phyloP scores from a whole-genome alignment of 2,888 invertebrate species.

The Hemaris fuciformis region DNA sequence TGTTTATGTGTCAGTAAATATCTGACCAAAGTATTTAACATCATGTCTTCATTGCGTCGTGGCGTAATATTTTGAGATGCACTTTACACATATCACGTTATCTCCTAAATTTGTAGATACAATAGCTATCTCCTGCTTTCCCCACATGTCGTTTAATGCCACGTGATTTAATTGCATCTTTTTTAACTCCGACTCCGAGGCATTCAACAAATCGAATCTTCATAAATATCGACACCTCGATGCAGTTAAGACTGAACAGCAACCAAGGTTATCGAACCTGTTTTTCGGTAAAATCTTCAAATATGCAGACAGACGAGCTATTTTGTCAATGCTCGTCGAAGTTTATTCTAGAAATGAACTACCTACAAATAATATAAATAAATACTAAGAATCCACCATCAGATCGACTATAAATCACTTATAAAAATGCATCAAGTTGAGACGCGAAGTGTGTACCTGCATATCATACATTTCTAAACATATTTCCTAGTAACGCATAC shows the following conservation, averaged over 20 bases:
- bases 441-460: neutral
- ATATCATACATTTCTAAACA: neutral
- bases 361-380: neutral
- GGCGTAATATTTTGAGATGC: neutral
- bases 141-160: neutral
- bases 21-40: neutral
- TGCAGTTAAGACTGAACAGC: neutral
- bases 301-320: neutral
- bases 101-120: neutral
- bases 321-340: neutral
- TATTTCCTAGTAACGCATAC: neutral
- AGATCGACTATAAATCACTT: neutral
- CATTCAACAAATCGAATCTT: neutral
- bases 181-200: no score
- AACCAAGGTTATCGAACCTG: neutral
- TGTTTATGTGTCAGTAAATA: neutral
- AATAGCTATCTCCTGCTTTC: neutral
- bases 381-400: neutral
- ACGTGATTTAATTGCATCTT: no score
- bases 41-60: neutral
- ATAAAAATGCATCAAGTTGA: neutral
- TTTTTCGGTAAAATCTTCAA: neutral
- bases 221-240: neutral
- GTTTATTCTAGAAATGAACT: neutral
- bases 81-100: neutral